These are phyloP conservation scores for Criorhina ranunculi DNA, from an alignment of 2,888 invertebrate genomes.

Conservation along the genomic window DNA sequence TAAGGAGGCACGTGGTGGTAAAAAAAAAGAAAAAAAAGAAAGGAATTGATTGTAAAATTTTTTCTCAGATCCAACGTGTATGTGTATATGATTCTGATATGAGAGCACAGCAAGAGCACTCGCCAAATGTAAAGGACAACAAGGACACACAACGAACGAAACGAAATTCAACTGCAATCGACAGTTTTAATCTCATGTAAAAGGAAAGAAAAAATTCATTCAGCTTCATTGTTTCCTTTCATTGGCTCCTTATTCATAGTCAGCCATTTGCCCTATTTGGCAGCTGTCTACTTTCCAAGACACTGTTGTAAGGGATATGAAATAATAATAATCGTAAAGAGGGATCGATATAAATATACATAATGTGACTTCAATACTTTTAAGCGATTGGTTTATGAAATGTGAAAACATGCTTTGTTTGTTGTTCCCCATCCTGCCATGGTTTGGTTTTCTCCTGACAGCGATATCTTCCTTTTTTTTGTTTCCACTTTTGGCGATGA, in stretches of 20 bases:
- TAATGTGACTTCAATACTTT: constrained; percentile 33
- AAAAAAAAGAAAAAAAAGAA: too few species aligned
- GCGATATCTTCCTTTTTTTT: constrained; percentile 25
- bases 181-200: constrained; percentile 66
- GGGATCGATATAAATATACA: constrained; percentile 19
- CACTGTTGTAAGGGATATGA: constrained; percentile 33
- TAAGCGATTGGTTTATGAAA: constrained; percentile 42
- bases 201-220: constrained; percentile 48
- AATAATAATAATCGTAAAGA: constrained; percentile 27
- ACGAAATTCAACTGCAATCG: constrained; percentile 61
- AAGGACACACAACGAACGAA: constrained; percentile 22
- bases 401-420: constrained; percentile 41
- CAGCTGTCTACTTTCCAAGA: constrained; percentile 31
- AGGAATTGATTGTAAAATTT: constrained; percentile 13
- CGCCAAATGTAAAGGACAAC: background rate
- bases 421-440: background rate
- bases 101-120: constrained; percentile 59
- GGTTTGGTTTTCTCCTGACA: constrained; percentile 41
- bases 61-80: background rate
- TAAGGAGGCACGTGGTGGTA: constrained; percentile 9
- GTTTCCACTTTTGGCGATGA: constrained; percentile 27
- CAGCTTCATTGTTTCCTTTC: constrained; percentile 54
- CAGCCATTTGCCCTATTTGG: constrained; percentile 37
- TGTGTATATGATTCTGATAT: constrained; percentile 48
- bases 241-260: constrained; percentile 37